Percentiles rank a stretch among this genome's conserved stretches.
Evolutionary conservation across 2,797 vertebrate species (phyloP).

Genomic region (Xenentodon cancila): DNA sequence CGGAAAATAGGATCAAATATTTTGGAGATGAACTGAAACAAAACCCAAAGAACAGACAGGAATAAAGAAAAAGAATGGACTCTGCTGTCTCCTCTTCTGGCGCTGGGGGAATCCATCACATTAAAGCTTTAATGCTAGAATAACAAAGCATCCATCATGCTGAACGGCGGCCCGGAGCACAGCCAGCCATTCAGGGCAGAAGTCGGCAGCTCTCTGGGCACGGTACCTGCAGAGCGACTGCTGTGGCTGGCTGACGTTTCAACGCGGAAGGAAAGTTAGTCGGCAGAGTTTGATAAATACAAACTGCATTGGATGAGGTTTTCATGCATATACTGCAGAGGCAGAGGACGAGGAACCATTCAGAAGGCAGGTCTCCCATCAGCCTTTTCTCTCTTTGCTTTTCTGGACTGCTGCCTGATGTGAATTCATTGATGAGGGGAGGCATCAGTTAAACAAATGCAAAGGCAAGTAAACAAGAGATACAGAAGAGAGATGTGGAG

Average conservation of each 20-base stretch:
- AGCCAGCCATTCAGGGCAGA: conserved; percentile 51
- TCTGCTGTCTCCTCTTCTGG: conserved; percentile 45
- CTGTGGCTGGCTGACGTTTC: conserved; percentile 24
- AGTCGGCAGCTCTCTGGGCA: conserved; percentile 27
- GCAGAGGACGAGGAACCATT: conserved; percentile 57
- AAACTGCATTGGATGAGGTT: conserved; percentile 43
- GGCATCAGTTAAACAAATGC: conserved; percentile 72
- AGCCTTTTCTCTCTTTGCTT: conserved; percentile 57
- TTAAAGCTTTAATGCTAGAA: conserved; percentile 79
- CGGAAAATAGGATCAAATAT: too few species aligned
- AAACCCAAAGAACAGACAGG: not conserved
- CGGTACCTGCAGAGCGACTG: conserved; percentile 29
- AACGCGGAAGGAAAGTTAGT: conserved; percentile 19
- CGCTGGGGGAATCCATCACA: conserved; percentile 72
- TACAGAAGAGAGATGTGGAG: conserved; percentile 25
- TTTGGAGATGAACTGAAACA: not conserved
- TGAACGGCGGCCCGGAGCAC: conserved; percentile 51
- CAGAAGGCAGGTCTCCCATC: conserved; percentile 59
- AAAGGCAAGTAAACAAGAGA: conserved; percentile 54
- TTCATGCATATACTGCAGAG: conserved; percentile 49
- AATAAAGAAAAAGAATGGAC: conserved; percentile 3
- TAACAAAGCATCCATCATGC: conserved; percentile 77
- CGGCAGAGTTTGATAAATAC: conserved; percentile 51
- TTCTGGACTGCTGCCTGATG: conserved; percentile 57
- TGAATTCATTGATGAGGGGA: conserved; percentile 57